These are phyloP conservation scores for Hipparchia semele DNA, from an alignment of 2,888 invertebrate genomes.

Conservation along the genomic window DNA sequence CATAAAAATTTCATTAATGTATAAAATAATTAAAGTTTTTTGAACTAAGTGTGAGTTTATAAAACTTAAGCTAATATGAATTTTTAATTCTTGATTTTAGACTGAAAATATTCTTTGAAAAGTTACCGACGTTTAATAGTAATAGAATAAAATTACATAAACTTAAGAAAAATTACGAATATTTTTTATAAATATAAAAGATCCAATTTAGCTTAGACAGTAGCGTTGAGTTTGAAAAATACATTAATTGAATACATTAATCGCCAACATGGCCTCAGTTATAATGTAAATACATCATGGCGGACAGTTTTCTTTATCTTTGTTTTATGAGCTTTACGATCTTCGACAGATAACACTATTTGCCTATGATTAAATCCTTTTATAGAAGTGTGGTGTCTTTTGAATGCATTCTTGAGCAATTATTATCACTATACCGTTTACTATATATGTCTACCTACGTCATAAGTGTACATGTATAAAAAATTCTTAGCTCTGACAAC, in stretches of 20 bases:
- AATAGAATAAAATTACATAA: no score
- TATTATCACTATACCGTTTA: not conserved
- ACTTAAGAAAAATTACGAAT: no score
- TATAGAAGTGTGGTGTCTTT: constrained; percentile 2
- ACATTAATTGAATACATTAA: constrained; percentile 15
- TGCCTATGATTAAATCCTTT: constrained; percentile 18
- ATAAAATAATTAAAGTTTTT: no score
- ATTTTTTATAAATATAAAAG: no score
- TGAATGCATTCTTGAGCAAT: not conserved
- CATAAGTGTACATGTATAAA: no score
- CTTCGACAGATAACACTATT: constrained; percentile 17
- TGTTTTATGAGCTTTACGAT: constrained; percentile 19
- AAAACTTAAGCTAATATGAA: no score
- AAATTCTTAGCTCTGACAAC: no score
- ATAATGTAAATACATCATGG: constrained; percentile 18
- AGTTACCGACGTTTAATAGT: no score
- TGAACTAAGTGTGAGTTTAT: no score
- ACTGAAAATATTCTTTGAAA: no score
- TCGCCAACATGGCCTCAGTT: constrained; percentile 11
- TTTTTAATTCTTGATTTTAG: no score
- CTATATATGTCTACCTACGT: not conserved
- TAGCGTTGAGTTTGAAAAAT: constrained; percentile 10
- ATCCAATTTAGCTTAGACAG: not conserved
- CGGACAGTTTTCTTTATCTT: constrained; percentile 19
- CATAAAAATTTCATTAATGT: no score